Evolutionary conservation across 2,888 invertebrate species (phyloP).

Genomic region (Eupsilia transversa): DNA sequence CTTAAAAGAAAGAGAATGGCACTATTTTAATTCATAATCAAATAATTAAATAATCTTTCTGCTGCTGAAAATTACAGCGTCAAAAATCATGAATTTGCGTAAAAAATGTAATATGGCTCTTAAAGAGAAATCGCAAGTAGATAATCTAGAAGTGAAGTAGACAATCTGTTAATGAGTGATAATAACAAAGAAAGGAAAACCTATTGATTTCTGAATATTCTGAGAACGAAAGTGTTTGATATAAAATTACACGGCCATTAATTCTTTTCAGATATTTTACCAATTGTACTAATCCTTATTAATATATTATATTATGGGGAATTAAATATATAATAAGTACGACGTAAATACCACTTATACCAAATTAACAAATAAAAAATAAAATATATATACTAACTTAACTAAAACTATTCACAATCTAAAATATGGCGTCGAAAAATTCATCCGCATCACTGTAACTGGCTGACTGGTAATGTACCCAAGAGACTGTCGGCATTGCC

Average conservation of each 20-base stretch:
- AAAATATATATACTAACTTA: not conserved
- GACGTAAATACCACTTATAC: no score
- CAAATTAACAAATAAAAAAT: no score
- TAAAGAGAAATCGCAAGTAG: not conserved
- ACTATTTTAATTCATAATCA: no score
- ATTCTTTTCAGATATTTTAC: not conserved
- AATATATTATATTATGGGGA: no score
- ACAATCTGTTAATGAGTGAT: not conserved
- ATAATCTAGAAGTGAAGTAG: not conserved
- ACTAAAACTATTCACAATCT: not conserved
- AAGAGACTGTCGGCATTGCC: not conserved
- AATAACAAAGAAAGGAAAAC: not conserved
- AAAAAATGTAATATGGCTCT: no score
- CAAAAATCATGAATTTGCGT: no score
- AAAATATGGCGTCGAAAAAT: not conserved
- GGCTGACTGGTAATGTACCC: not conserved
- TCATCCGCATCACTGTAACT: not conserved
- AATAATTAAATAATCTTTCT: no score
- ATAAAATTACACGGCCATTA: not conserved
- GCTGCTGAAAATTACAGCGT: no score
- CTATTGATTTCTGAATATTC: not conserved
- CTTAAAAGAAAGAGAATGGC: no score
- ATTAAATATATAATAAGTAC: no score
- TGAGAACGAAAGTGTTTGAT: not conserved
- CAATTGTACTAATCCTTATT: not conserved